Base-by-base conservation (phyloP, 1,140 invertebrate genomes). In the Drosophila kikkawai region DNA sequence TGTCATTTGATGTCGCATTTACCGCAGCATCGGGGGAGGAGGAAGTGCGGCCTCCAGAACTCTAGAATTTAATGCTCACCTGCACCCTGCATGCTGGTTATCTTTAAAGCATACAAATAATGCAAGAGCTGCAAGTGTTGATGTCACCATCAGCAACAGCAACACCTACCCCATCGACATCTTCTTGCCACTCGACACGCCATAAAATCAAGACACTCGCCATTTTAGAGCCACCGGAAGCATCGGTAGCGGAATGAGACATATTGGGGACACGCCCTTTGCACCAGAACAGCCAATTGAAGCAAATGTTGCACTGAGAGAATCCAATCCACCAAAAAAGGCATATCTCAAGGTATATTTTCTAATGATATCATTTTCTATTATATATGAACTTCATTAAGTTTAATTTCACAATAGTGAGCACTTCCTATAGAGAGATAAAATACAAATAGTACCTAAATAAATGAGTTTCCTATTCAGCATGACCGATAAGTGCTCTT, bases 41-140 rank as follows among this genome's bases (percentile, higher is more conserved):
- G 17, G 34, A 13, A 13, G 3, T 22, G 51, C 15, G 17, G 17
- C 17, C 32, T 15, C 17, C 12, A 8, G 59, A 15, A 19, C 55
- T 41, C 22, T 9, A 39, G 56, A 67, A 59, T 50, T 56, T 75
- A 79, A 79, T 79, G 39, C 59, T 53, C 47, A 67, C 48, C 70
- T 69, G 47, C 56, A 66, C 42, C 34, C 34, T 41, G 45, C 48
- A 56, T 37, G 36, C 53, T 60, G 73, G 79, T 75, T 85, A 81
- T 69, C 66, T 81, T 87, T 86, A 87, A 86, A 80, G 83, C 80
- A 79, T 75, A 84, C 84, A 84, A 90, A 88, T 90, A 87, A 75
- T 88, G 80, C 85, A 84, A 64, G 75, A 81, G 83, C 69, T 88
- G 80, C 80, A 80, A 87, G 80, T 82, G 85, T 55, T 71, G 71